A percentile compares a stretch with the other conserved stretches of the same genome.
These are phyloP conservation scores for Drosophila punjabiensis DNA, from an alignment of 1,140 invertebrate species.

Conservation along the genomic window DNA sequence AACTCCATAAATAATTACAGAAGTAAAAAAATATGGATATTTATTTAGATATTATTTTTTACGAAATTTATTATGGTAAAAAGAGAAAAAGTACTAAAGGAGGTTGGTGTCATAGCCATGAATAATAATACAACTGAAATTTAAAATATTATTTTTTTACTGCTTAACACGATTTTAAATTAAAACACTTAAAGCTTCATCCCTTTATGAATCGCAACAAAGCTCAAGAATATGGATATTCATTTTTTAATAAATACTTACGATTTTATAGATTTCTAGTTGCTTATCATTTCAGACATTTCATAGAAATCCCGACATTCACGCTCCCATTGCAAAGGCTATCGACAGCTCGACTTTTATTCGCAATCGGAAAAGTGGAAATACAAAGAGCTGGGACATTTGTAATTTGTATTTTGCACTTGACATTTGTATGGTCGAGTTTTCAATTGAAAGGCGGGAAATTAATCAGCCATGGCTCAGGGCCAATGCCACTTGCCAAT, in stretches of 20 bases:
- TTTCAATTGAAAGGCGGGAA: constrained; percentile 65
- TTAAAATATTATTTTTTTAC: too few species aligned
- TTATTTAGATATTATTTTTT: too few species aligned
- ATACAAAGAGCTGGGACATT: constrained; percentile 34
- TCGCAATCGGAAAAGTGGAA: constrained; percentile 4
- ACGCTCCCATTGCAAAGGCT: not conserved
- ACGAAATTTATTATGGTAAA: too few species aligned
- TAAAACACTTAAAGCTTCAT: too few species aligned
- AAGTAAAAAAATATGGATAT: too few species aligned
- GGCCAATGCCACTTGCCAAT: constrained; percentile 63
- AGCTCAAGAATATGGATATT: not conserved
- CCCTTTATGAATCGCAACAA: too few species aligned
- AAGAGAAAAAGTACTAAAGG: too few species aligned
- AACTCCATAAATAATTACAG: too few species aligned
- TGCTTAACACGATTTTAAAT: too few species aligned
- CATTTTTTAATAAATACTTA: not conserved
- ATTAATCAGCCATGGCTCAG: constrained; percentile 77
- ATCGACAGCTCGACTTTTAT: constrained; percentile 17
- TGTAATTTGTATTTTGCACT: constrained; percentile 60
- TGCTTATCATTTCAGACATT: not conserved
- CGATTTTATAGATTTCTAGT: not conserved
- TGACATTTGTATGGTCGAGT: constrained; percentile 54
- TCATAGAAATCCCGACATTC: not conserved
- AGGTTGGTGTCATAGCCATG: too few species aligned
- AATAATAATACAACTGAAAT: too few species aligned